Percentiles rank a stretch among this genome's conserved stretches.
phyloP scores from a whole-genome alignment of 1,140 invertebrate species.

The Coenobita brevimanus region DNA sequence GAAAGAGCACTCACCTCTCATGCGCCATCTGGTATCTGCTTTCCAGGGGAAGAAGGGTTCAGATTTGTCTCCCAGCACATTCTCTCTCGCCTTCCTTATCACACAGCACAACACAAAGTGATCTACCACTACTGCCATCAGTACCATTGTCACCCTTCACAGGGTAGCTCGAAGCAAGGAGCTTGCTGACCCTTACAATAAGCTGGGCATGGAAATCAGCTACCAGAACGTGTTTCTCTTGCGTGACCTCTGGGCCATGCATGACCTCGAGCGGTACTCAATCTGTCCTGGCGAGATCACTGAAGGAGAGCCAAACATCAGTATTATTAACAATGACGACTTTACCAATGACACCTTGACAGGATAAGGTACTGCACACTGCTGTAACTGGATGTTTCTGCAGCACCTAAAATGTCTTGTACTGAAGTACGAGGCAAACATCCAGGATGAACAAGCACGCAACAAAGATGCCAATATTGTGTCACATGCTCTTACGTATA shows the following conservation, averaged over 20 bases:
- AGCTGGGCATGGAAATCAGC: constrained; percentile 20
- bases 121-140: constrained; percentile 9
- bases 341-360: constrained; percentile 10
- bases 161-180: constrained; percentile 3
- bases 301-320: constrained; percentile 5
- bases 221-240: constrained; percentile 19
- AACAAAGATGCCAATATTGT: background rate
- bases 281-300: background rate
- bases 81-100: background rate
- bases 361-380: background rate
- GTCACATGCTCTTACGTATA: background rate
- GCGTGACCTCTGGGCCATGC: background rate
- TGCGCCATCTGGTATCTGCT: constrained; percentile 9
- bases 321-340: constrained; percentile 29
- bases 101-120: constrained; percentile 6
- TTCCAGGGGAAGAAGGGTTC: constrained; percentile 10
- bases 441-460: background rate
- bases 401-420: background rate
- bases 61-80: constrained; percentile 10
- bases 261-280: constrained; percentile 8
- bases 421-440: background rate
- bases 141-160: constrained; percentile 4
- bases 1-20: constrained; percentile 7
- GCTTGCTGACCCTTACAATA: constrained; percentile 18
- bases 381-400: constrained; percentile 23